Evolutionary conservation across 2,113 vertebrate genomes (phyloP).

Genomic region (Rhinolophus ferrumequinum): DNA sequence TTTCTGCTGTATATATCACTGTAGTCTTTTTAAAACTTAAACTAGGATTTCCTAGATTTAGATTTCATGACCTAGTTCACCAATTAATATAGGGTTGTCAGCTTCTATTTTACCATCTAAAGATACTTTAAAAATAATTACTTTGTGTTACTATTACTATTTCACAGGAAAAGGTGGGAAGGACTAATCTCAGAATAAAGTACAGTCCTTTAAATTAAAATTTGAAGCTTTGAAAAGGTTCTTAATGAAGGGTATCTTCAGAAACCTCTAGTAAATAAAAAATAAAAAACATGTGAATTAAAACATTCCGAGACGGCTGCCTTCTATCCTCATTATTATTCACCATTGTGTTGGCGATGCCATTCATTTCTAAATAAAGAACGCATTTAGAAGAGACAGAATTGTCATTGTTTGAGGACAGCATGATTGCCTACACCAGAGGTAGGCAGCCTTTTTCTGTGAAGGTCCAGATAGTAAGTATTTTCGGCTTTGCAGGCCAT

Average conservation of each 20-base stretch:
- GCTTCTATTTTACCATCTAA: slow-evolving; percentile 17
- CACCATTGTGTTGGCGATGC: neutral
- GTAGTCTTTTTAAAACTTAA: slow-evolving; percentile 25
- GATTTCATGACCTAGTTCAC: neutral
- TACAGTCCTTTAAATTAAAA: slow-evolving; percentile 27
- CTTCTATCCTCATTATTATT: neutral
- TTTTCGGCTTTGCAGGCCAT: neutral
- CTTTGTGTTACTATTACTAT: neutral
- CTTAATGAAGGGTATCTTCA: neutral
- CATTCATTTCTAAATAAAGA: slow-evolving; percentile 24
- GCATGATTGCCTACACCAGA: neutral
- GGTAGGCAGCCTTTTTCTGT: neutral
- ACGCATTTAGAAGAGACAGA: neutral
- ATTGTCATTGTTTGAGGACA: neutral
- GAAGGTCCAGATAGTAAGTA: neutral
- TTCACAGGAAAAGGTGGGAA: neutral
- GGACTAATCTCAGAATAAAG: neutral
- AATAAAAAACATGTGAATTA: neutral
- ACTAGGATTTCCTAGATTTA: neutral
- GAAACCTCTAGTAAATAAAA: neutral
- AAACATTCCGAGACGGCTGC: neutral
- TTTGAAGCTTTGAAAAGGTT: neutral
- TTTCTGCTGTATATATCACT: slow-evolving; percentile 14
- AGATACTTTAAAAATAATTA: slow-evolving; percentile 24
- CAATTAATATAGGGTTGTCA: neutral